Evolutionary conservation across 2,797 vertebrate genomes (phyloP).

Genomic region (Oceanodroma leucorhoa): DNA sequence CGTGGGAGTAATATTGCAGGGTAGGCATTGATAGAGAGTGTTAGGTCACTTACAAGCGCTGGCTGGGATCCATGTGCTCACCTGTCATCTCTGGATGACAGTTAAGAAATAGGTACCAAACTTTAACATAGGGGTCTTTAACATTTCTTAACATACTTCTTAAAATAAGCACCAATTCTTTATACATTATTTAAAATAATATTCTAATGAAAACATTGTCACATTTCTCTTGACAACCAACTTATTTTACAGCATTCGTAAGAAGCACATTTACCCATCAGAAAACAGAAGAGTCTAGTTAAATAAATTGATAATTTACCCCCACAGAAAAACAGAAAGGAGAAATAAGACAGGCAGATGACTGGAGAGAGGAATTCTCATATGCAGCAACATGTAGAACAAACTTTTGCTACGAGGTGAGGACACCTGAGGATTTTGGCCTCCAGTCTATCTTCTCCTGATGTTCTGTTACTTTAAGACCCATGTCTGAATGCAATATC

Average conservation of each 20-base stretch:
- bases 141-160: neutral
- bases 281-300: neutral
- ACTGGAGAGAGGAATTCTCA: neutral
- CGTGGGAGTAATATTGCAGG: neutral
- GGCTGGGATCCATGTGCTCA: slow-evolving; percentile 3
- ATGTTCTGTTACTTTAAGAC: neutral
- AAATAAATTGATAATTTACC: neutral
- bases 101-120: neutral
- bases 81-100: slow-evolving; percentile 2
- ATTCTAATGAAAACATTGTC: neutral
- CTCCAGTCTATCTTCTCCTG: neutral
- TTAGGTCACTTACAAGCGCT: neutral
- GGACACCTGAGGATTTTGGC: neutral
- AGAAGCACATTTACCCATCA: neutral
- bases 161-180: neutral
- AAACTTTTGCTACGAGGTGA: neutral
- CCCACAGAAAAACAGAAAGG: neutral
- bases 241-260: neutral
- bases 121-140: neutral
- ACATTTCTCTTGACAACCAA: neutral
- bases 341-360: neutral
- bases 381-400: neutral
- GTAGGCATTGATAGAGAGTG: neutral
- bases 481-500: neutral
- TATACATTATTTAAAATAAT: neutral